phyloP scores from a whole-genome alignment of 92 coral and sea anemone species.

The Palythoa grandis region DNA sequence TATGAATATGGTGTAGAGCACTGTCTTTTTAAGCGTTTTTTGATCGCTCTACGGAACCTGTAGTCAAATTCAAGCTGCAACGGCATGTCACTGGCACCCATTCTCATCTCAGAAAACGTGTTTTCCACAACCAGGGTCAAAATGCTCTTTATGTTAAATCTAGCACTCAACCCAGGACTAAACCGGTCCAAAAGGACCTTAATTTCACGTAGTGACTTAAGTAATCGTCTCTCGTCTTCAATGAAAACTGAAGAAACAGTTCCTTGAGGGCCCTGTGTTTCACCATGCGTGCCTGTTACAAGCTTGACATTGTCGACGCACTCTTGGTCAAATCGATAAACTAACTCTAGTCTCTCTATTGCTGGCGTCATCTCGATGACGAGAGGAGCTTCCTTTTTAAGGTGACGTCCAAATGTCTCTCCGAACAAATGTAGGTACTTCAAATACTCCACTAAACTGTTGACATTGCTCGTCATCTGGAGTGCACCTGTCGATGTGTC shows the following conservation, averaged over 20 bases:
- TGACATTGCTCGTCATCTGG: slow-evolving; percentile 60
- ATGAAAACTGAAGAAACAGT: slow-evolving; percentile 56
- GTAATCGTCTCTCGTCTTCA: slow-evolving; percentile 47
- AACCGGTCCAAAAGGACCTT: slow-evolving; percentile 45
- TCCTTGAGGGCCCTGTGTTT: slow-evolving; percentile 65
- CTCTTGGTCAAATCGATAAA: slow-evolving; percentile 41
- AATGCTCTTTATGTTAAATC: slow-evolving; percentile 37
- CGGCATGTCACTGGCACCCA: slow-evolving; percentile 7
- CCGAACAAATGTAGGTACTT: slow-evolving; percentile 57
- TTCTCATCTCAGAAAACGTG: slow-evolving; percentile 50
- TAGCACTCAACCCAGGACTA: slow-evolving; percentile 30
- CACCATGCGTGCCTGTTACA: slow-evolving; percentile 40
- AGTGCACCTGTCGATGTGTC: slow-evolving; percentile 57
- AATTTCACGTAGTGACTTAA: slow-evolving; percentile 46
- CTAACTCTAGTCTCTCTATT: slow-evolving; percentile 48
- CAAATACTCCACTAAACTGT: slow-evolving; percentile 53
- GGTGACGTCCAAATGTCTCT: slow-evolving; percentile 58
- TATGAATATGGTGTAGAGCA: background rate
- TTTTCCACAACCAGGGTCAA: slow-evolving; percentile 48
- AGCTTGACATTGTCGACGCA: slow-evolving; percentile 52
- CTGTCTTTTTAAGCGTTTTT: background rate
- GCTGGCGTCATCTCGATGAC: slow-evolving; percentile 32
- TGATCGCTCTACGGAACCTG: background rate
- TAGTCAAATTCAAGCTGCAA: background rate
- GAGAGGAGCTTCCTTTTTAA: slow-evolving; percentile 41